phyloP scores from a whole-genome alignment of 2,888 invertebrate species.

The Pammene fasciana region DNA sequence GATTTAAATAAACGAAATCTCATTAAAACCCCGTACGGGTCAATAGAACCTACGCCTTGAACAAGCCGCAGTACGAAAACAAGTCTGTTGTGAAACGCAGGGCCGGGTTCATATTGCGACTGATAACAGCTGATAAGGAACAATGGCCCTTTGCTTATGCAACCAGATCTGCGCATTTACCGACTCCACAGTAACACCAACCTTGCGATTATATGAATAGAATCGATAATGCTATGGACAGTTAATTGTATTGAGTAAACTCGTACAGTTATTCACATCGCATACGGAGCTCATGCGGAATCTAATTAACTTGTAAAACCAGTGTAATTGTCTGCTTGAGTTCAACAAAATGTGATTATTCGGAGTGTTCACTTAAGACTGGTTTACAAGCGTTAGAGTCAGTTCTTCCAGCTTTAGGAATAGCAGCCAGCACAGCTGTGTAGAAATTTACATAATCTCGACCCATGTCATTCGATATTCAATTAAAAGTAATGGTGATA shows the following conservation, averaged over 20 bases:
- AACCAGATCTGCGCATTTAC: conserved; percentile 71
- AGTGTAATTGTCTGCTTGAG: background rate
- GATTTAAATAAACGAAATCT: background rate
- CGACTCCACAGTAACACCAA: conserved; percentile 34
- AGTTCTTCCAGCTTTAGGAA: conserved; percentile 6
- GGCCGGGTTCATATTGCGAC: conserved; percentile 35
- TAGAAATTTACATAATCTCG: conserved; percentile 69
- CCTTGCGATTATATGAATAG: background rate
- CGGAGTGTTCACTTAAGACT: background rate
- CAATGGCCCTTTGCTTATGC: conserved; percentile 69
- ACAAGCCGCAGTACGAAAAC: conserved; percentile 23
- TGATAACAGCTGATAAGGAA: conserved; percentile 64
- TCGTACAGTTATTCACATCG: background rate
- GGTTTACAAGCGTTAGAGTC: background rate
- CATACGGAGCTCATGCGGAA: background rate
- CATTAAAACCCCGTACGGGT: background rate
- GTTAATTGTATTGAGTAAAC: conserved; percentile 40
- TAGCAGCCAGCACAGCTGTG: conserved; percentile 64
- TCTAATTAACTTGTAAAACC: background rate
- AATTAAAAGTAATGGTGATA: conserved; percentile 4
- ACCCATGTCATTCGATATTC: conserved; percentile 44
- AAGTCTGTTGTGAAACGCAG: conserved; percentile 33
- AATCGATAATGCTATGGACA: conserved; percentile 13
- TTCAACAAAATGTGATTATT: background rate
- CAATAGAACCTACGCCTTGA: background rate